Conservation (phyloP, 2,888 invertebrate species). For the Erebia epiphron region DNA sequence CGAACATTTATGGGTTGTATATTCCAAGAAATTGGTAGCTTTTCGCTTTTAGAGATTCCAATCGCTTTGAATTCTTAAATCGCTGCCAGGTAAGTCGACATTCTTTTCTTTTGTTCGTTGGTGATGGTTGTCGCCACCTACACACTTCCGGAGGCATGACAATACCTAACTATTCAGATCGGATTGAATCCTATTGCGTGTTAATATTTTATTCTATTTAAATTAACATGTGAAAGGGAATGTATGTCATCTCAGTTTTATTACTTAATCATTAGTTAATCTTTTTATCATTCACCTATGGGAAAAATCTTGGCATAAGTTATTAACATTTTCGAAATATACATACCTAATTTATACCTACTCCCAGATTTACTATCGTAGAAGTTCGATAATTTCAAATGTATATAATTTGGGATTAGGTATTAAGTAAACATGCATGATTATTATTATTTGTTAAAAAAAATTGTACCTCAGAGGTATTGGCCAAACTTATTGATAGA, state of each 20-base stretch:
- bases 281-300: constrained; percentile 1
- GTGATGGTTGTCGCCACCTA: constrained; percentile 59
- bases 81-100: constrained; percentile 65
- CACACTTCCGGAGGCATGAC: constrained; percentile 71
- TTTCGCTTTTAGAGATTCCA: constrained; percentile 35
- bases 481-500: too few relatives aligned
- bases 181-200: constrained; percentile 32
- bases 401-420: too few relatives aligned
- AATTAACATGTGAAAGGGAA: constrained; percentile 29
- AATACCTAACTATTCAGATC: constrained; percentile 50
- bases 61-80: constrained; percentile 34
- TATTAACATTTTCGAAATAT: neutral
- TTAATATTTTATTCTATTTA: constrained; percentile 35
- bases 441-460: too few relatives aligned
- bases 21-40: constrained; percentile 28
- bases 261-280: constrained; percentile 23
- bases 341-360: neutral
- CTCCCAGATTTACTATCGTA: neutral
- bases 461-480: too few relatives aligned
- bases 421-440: too few relatives aligned
- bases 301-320: constrained; percentile 1
- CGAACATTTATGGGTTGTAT: constrained; percentile 20
- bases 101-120: constrained; percentile 69
- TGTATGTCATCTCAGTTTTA: constrained; percentile 20
- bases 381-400: neutral